These are phyloP conservation scores for Sceloporus tristichus DNA, from an alignment of 2,113 vertebrate species.

Conservation along the genomic window DNA sequence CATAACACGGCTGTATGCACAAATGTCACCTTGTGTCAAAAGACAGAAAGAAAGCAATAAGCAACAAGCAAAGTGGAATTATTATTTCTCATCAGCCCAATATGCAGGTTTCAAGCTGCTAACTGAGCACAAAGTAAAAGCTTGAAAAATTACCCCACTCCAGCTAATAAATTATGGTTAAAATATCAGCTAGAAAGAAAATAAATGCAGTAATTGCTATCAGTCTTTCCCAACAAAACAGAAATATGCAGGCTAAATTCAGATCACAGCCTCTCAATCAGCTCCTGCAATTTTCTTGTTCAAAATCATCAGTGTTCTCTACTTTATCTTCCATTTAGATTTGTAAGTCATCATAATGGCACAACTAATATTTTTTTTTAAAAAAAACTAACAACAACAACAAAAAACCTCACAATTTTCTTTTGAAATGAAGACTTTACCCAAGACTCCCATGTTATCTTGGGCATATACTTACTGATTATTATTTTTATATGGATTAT, in stretches of 20 bases:
- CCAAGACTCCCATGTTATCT: conserved; percentile 11
- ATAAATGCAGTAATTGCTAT: not conserved
- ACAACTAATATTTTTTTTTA: conserved; percentile 26
- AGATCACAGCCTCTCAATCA: not conserved
- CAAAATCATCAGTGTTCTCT: conserved; percentile 15
- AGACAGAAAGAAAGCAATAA: conserved; percentile 21
- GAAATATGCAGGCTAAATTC: not conserved
- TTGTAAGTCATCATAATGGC: conserved; percentile 28
- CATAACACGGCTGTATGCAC: not conserved
- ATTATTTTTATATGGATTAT: not conserved
- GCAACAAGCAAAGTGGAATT: conserved; percentile 31
- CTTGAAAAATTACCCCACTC: conserved; percentile 39
- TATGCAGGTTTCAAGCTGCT: conserved; percentile 25
- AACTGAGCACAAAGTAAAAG: conserved; percentile 41
- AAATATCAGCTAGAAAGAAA: conserved; percentile 42
- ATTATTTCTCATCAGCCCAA: conserved; percentile 27
- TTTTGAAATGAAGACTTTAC: conserved; percentile 23
- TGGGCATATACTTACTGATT: not conserved
- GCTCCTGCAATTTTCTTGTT: conserved; percentile 33
- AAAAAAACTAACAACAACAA: too few species aligned
- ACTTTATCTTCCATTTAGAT: conserved; percentile 4
- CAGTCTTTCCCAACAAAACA: not conserved
- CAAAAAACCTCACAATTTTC: conserved; percentile 32
- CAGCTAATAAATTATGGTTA: conserved; percentile 31
- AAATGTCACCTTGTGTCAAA: conserved; percentile 34